phyloP scores from a whole-genome alignment of 2,113 vertebrate species.

The Pitta sordida region DNA sequence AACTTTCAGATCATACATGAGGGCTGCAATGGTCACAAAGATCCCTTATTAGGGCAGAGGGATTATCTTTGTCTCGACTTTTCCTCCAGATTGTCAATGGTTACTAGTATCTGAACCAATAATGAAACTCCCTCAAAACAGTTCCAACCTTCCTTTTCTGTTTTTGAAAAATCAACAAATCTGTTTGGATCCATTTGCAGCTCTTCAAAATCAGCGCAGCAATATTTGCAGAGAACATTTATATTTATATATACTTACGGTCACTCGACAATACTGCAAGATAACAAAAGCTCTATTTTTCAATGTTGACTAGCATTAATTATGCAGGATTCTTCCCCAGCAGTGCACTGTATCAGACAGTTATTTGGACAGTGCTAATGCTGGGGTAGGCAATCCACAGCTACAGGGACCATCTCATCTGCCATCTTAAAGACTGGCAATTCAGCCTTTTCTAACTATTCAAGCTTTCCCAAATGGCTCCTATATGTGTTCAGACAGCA shows the following conservation, averaged over 20 bases:
- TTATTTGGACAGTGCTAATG: neutral
- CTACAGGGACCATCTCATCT: neutral
- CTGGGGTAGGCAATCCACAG: neutral
- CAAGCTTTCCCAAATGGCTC: neutral
- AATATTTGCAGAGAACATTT: neutral
- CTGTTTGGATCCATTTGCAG: neutral
- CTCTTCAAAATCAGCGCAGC: neutral
- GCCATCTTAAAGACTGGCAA: neutral
- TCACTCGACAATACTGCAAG: neutral
- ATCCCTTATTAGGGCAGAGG: neutral
- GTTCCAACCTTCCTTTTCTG: neutral
- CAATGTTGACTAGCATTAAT: neutral
- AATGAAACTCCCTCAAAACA: neutral
- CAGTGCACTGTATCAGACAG: neutral
- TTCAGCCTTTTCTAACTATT: neutral
- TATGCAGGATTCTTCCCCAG: neutral
- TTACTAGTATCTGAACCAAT: neutral
- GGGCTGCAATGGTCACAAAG: conserved; percentile 72
- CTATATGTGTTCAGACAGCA: neutral
- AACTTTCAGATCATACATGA: conserved; percentile 92
- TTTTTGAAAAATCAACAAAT: neutral
- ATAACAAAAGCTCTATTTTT: neutral
- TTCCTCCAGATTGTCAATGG: neutral
- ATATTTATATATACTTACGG: neutral
- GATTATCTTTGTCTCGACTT: neutral